phyloP scores from a whole-genome alignment of 2,113 vertebrate genomes.

The Ochotona princeps region DNA sequence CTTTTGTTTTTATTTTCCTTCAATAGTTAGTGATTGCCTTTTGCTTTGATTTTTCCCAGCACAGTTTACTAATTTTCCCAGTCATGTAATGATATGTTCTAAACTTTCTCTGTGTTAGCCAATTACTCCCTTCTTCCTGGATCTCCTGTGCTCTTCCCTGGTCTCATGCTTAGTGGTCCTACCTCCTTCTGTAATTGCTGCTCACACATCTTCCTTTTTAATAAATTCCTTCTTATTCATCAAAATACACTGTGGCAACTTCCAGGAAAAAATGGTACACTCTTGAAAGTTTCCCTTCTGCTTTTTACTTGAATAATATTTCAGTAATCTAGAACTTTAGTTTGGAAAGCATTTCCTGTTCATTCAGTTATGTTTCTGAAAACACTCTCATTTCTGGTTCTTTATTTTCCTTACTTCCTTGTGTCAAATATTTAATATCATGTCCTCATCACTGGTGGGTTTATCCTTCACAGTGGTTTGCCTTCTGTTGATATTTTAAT shows the following conservation, averaged over 20 bases:
- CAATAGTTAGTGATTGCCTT: not conserved
- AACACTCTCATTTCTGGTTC: not conserved
- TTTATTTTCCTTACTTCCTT: not conserved
- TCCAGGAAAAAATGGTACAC: not conserved
- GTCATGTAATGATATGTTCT: not conserved
- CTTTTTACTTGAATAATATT: not conserved
- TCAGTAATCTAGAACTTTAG: not conserved
- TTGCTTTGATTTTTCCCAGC: not conserved
- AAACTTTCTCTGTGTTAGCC: fast-evolving
- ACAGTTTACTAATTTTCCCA: not conserved
- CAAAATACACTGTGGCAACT: not conserved
- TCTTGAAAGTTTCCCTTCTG: not conserved
- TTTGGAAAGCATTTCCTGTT: not conserved
- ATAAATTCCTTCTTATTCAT: not conserved
- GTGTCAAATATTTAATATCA: not conserved
- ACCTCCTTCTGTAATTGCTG: not conserved
- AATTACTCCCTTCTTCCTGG: not conserved
- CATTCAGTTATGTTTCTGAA: not conserved
- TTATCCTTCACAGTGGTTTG: not conserved
- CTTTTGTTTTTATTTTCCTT: not conserved
- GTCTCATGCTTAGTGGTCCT: fast-evolving
- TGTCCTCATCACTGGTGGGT: not conserved
- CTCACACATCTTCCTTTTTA: not conserved
- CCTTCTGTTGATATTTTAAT: not conserved
- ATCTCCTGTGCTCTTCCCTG: fast-evolving